A percentile compares a stretch with the other conserved stretches of the same genome.
These are phyloP conservation scores for Nicator chloris DNA, from an alignment of 2,113 vertebrate genomes.

Conservation along the genomic window DNA sequence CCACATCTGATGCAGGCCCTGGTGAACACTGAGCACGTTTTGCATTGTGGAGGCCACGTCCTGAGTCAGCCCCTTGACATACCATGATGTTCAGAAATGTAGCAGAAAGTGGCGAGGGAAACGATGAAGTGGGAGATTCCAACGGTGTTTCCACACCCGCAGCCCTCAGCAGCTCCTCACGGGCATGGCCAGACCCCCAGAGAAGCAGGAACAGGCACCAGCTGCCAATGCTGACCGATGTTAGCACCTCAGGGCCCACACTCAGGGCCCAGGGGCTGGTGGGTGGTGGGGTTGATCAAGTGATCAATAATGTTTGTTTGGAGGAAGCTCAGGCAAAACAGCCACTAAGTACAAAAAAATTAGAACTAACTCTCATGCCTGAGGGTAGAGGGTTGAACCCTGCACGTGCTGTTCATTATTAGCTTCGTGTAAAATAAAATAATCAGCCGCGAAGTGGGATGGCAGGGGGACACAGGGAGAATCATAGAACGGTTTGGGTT, in stretches of 20 bases:
- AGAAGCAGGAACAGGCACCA: accelerated
- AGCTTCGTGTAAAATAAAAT: not conserved
- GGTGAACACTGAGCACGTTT: accelerated
- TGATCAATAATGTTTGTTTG: accelerated
- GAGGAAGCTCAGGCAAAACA: not conserved
- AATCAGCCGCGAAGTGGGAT: not conserved
- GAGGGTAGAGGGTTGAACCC: not conserved
- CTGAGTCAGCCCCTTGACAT: too few relatives aligned
- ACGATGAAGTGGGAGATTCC: not conserved
- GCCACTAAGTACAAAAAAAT: too few relatives aligned
- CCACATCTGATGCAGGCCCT: accelerated
- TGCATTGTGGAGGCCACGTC: not conserved
- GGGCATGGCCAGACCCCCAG: not conserved
- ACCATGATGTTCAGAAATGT: accelerated
- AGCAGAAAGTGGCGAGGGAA: not conserved
- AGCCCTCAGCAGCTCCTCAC: accelerated
- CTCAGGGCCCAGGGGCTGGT: not conserved
- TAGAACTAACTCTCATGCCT: too few relatives aligned
- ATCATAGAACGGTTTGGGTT: not conserved
- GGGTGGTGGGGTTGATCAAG: accelerated
- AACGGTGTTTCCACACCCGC: accelerated
- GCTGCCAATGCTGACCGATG: not conserved
- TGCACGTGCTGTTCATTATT: not conserved
- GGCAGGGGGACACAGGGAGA: accelerated
- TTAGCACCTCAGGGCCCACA: not conserved